These are phyloP conservation scores for Nannospalax galili DNA, from an alignment of 2,113 vertebrate genomes.

Conservation along the genomic window DNA sequence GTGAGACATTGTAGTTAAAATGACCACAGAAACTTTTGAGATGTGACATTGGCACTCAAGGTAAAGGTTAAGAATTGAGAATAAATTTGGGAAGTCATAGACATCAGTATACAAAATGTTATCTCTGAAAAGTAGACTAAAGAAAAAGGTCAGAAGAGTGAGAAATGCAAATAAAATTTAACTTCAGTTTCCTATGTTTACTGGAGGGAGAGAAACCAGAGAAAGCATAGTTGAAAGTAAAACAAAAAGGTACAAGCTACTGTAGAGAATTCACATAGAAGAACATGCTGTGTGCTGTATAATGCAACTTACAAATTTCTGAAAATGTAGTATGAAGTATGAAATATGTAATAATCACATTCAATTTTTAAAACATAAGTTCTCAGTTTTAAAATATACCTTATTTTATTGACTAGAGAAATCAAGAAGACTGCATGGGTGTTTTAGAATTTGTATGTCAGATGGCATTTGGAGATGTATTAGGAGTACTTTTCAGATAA, in stretches of 20 bases:
- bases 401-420: constrained; percentile 53
- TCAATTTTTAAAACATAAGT: constrained; percentile 28
- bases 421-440: not conserved
- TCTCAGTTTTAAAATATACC: constrained; percentile 28
- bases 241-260: not conserved
- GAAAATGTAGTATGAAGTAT: constrained; percentile 29
- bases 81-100: not conserved
- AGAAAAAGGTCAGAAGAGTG: constrained; percentile 36
- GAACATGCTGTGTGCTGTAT: not conserved
- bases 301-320: not conserved
- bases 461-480: constrained; percentile 31
- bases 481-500: constrained; percentile 10
- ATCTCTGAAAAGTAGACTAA: not conserved
- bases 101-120: not conserved
- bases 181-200: not conserved
- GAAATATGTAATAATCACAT: constrained; percentile 1
- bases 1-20: constrained; percentile 16
- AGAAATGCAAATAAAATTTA: not conserved
- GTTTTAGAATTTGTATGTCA: constrained; percentile 37
- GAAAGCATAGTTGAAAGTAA: not conserved
- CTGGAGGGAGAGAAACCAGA: not conserved
- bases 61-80: not conserved
- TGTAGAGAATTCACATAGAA: not conserved
- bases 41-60: not conserved
- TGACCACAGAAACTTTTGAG: not conserved